Evolutionary conservation across 2,113 vertebrate species (phyloP).

Genomic region (Scytalopus superciliaris): DNA sequence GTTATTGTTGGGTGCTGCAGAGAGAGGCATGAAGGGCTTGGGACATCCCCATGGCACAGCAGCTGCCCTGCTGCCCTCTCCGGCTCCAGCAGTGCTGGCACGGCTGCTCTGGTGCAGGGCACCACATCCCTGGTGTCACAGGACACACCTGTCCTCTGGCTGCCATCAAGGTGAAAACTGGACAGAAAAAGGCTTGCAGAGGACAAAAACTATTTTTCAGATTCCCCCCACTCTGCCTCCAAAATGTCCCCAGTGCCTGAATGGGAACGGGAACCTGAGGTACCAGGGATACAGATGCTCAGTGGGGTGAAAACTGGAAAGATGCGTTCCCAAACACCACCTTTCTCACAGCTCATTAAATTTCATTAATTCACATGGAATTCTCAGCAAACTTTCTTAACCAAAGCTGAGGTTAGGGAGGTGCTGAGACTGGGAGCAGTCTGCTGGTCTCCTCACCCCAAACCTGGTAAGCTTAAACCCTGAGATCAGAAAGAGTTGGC

Average conservation of each 20-base stretch:
- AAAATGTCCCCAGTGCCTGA: background rate
- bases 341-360: background rate
- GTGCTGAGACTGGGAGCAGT: rapidly evolving
- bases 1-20: background rate
- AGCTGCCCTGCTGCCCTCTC: background rate
- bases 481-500: background rate
- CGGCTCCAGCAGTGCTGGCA: rapidly evolving
- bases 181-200: background rate
- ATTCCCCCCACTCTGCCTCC: background rate
- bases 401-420: background rate
- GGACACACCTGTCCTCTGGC: background rate
- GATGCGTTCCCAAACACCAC: rapidly evolving
- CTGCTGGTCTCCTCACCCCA: background rate
- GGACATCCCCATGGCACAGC: rapidly evolving
- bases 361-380: background rate
- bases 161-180: rapidly evolving
- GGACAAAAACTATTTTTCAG: background rate
- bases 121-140: rapidly evolving
- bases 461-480: background rate
- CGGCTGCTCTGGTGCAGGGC: rapidly evolving
- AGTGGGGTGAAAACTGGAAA: background rate
- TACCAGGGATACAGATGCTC: background rate
- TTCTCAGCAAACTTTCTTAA: background rate
- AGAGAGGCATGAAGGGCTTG: background rate
- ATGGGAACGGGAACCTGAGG: background rate